Base-by-base conservation (phyloP, 2,113 vertebrate species). In the Murina feae region DNA sequence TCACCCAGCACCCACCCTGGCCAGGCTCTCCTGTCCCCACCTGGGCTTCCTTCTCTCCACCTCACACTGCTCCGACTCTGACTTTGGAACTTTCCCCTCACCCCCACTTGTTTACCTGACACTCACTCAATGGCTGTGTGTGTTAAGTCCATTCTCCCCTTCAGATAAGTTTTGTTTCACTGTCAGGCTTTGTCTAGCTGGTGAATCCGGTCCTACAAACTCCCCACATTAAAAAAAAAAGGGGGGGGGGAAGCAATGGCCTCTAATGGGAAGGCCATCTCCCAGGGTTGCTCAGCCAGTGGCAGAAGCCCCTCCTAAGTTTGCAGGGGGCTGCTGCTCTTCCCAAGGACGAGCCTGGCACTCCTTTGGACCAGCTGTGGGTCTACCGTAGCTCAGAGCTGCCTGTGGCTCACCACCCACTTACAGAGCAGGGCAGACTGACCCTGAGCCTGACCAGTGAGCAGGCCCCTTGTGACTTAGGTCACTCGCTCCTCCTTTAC, bases 201-300 rank as follows among this genome's bases (percentile, higher is more conserved):
- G 23, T 86, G 49, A 71, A 69, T 78, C 37, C 58, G 9, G 42
- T 4, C 8, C 55, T 58, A 53, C 37, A 53, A 53, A 71, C 35
- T 47, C 25, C 32, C 12, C 53, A 14, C 44, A 55, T 25, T 37
- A 78, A 65, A 18, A 75, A 32, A 58, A 9, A 28, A 42, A n/a
- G n/a, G n/a, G 23, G 12, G 1, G 37, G 21, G 55, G 18, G 6
- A 80, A 21, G 9, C 0, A 4, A 6, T 4, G 13, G 16, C 18
- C 65, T 42, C 23, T 53, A n/a, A 63, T 4, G 4, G 6, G 2
- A n/a, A 81, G 13, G 8, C 12, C 9, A 9, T 32, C 37, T 10
- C 30, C 53, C 17, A 18, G 66, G 23, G 63, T 17, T 72, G 42
- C 44, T 66, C 39, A 42, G 28, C 10, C 35, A 86, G 53, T 17